phyloP scores from a whole-genome alignment of 2,888 invertebrate species.

The Drosophila meridiana region DNA sequence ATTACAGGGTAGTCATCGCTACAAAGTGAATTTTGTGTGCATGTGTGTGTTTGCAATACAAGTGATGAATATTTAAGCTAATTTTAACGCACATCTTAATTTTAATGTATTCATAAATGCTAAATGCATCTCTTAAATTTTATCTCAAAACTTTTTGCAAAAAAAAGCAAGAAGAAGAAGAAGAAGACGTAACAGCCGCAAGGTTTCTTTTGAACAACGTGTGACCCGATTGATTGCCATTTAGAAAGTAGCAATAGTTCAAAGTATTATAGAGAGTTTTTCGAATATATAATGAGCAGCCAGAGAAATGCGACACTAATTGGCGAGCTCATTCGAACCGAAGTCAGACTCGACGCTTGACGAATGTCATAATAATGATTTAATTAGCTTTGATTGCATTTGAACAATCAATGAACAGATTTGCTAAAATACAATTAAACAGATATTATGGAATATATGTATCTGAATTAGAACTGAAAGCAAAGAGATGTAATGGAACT shows the following conservation, averaged over 20 bases:
- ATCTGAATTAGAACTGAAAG: too few species aligned
- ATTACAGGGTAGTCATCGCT: slow-evolving; percentile 26
- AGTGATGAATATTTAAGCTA: slow-evolving; percentile 19
- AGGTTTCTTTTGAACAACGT: not conserved
- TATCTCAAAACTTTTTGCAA: not conserved
- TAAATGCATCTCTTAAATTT: slow-evolving; percentile 16
- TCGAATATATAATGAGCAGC: slow-evolving; percentile 25
- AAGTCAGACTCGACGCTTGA: not conserved
- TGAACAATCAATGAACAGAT: not conserved
- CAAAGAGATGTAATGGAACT: not conserved
- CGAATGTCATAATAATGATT: not conserved
- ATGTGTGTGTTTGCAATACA: slow-evolving; percentile 1
- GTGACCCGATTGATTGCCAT: slow-evolving; percentile 33
- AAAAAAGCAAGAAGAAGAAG: not conserved
- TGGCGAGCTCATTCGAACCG: not conserved
- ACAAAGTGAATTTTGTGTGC: not conserved
- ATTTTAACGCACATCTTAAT: slow-evolving; percentile 3
- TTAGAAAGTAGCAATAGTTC: slow-evolving; percentile 43
- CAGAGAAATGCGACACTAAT: slow-evolving; percentile 12
- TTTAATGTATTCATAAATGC: slow-evolving; percentile 24
- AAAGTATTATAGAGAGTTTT: slow-evolving; percentile 32
- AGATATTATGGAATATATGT: not conserved
- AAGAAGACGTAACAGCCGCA: not conserved
- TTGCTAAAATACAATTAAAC: not conserved
- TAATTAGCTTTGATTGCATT: not conserved